Conservation (phyloP, 2,797 vertebrate genomes). For the Smutsia temminckii region DNA sequence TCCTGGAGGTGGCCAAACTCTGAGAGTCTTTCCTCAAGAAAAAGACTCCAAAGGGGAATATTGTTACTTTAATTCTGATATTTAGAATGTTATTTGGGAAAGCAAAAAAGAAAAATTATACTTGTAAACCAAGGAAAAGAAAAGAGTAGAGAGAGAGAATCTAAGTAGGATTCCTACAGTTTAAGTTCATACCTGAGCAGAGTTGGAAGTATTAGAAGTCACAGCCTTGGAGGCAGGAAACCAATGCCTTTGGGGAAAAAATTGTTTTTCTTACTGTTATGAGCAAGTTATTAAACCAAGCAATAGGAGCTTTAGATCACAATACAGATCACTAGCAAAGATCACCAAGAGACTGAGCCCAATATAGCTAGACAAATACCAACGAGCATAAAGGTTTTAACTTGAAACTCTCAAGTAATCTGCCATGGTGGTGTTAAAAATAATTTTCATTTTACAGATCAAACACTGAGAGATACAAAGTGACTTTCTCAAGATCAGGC, state of each 20-base stretch:
- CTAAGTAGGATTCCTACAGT: background rate
- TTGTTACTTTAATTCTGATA: background rate
- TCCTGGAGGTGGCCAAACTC: background rate
- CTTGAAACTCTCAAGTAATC: background rate
- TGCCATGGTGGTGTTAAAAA: background rate
- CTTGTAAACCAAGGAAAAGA: background rate
- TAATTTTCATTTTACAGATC: background rate
- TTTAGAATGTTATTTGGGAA: background rate
- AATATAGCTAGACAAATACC: background rate
- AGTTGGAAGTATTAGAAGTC: background rate
- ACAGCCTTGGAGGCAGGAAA: background rate
- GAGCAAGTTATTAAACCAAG: background rate
- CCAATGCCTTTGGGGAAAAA: background rate
- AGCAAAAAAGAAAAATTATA: background rate
- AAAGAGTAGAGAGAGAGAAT: background rate
- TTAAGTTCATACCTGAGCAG: background rate
- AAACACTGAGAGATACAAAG: background rate
- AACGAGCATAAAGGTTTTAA: slow-evolving; percentile 13
- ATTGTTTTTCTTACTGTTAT: background rate
- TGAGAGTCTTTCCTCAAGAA: background rate
- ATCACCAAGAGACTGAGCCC: background rate
- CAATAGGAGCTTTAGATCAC: background rate
- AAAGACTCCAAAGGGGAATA: background rate
- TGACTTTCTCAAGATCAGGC: background rate
- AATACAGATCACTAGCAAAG: background rate